Percentiles rank a stretch among this genome's conserved stretches.
Evolutionary conservation across 2,113 vertebrate genomes (phyloP).

Genomic region (Poecile atricapillus): DNA sequence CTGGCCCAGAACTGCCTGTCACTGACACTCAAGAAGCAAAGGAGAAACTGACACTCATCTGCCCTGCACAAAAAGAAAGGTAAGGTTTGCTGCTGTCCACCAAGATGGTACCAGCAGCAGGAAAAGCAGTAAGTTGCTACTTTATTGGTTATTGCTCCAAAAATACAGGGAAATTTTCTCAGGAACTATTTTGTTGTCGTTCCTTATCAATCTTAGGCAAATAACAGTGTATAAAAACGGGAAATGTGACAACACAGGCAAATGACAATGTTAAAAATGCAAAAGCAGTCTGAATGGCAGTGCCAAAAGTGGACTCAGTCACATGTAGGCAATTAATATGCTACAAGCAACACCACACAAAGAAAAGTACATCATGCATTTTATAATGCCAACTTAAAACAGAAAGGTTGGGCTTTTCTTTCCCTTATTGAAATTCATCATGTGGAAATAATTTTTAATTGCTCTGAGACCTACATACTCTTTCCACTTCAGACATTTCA

Average conservation of each 20-base stretch:
- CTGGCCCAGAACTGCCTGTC: not conserved
- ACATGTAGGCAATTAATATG: accelerated
- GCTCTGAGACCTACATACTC: not conserved
- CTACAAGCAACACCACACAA: not conserved
- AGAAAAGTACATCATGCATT: not conserved
- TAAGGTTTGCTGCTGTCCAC: not conserved
- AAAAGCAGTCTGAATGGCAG: not conserved
- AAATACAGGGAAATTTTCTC: not conserved
- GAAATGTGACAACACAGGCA: not conserved
- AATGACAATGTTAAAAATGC: not conserved
- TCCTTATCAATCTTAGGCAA: not conserved
- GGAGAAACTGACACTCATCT: not conserved
- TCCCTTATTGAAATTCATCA: not conserved
- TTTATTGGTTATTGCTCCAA: not conserved
- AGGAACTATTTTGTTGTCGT: not conserved
- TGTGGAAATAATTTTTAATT: not conserved
- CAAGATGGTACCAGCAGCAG: not conserved
- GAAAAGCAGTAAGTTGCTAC: not conserved
- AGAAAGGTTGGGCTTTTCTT: not conserved
- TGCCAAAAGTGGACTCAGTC: not conserved
- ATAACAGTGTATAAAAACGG: not conserved
- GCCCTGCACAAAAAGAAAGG: not conserved
- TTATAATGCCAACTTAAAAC: not conserved
- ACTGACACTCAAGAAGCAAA: not conserved
- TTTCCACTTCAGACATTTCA: not conserved